Conservation (phyloP, 2,113 vertebrate species). For the Monopterus albus region DNA sequence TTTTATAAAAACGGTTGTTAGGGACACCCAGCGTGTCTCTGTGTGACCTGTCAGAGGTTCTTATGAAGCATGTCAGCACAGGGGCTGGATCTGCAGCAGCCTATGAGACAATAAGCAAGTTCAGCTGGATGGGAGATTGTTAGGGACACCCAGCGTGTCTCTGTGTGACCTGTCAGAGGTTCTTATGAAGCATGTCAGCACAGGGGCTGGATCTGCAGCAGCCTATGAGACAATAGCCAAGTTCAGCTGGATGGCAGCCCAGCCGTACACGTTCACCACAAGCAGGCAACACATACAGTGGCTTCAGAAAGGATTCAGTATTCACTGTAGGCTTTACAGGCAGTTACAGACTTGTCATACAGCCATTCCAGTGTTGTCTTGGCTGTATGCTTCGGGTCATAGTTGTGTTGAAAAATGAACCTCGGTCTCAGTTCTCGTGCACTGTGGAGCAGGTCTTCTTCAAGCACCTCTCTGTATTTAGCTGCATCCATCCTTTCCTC, state of each 20-base stretch:
- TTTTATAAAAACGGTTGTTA: slow-evolving; percentile 33
- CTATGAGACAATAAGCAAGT: slow-evolving; percentile 33
- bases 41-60: slow-evolving; percentile 31
- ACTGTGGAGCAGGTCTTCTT: too few relatives aligned
- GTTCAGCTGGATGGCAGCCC: slow-evolving; percentile 52
- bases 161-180: slow-evolving; percentile 29
- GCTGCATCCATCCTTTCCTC: too few relatives aligned
- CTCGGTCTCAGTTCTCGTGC: too few relatives aligned
- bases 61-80: slow-evolving; percentile 53
- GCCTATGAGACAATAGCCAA: slow-evolving; percentile 26
- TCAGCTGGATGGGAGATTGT: slow-evolving; percentile 49
- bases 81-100: slow-evolving; percentile 14
- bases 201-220: slow-evolving; percentile 12
- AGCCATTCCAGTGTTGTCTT: too few relatives aligned
- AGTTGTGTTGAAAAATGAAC: too few relatives aligned
- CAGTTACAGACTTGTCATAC: too few relatives aligned
- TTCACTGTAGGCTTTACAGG: too few relatives aligned
- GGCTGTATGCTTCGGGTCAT: too few relatives aligned
- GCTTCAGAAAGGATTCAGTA: too few relatives aligned
- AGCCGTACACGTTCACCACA: slow-evolving; percentile 4
- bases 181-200: slow-evolving; percentile 54
- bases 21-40: slow-evolving; percentile 35
- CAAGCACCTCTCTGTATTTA: too few relatives aligned
- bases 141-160: slow-evolving; percentile 35
- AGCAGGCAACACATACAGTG: slow-evolving; percentile 20